These are phyloP conservation scores for Chanos chanos DNA, from an alignment of 2,797 vertebrate species.

Conservation along the genomic window DNA sequence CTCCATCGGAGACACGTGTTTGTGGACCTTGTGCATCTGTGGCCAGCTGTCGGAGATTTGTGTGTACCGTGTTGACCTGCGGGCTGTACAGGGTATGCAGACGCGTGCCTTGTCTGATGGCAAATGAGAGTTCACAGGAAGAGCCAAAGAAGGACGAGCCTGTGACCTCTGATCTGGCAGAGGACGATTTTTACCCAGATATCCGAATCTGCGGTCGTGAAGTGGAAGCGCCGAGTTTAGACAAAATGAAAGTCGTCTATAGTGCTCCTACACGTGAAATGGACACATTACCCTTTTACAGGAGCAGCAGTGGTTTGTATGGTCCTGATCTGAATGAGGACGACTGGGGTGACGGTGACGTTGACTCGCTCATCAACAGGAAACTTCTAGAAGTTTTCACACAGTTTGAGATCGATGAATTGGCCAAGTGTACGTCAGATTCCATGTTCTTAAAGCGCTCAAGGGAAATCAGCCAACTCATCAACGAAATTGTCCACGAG, in stretches of 20 bases:
- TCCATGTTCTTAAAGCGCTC: conserved; percentile 92
- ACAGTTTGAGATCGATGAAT: conserved; percentile 92
- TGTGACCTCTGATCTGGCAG: conserved; percentile 12
- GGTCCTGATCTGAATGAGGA: conserved; percentile 77
- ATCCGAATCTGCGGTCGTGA: conserved; percentile 78
- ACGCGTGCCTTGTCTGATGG: conserved; percentile 67
- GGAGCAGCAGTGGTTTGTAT: conserved; percentile 40
- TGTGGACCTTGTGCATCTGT: conserved; percentile 77
- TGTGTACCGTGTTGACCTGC: conserved; percentile 87
- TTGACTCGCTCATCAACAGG: conserved; percentile 86
- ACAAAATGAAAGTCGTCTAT: conserved; percentile 48
- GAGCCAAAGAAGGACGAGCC: conserved; percentile 64
- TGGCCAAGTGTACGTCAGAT: conserved; percentile 91
- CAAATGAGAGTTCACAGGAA: conserved; percentile 61
- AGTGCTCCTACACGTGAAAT: conserved; percentile 17
- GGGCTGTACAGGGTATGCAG: conserved; percentile 79
- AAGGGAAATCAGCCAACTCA: conserved; percentile 90
- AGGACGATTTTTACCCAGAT: conserved; percentile 52
- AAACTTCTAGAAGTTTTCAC: conserved; percentile 95
- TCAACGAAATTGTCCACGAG: conserved; percentile 91
- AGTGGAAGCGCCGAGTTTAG: conserved; percentile 77
- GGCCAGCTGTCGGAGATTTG: conserved; percentile 72
- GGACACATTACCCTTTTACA: conserved; percentile 42
- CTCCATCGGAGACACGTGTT: conserved; percentile 44
- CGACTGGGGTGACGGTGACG: conserved; percentile 76